Evolutionary conservation across 2,113 vertebrate genomes (phyloP).

Genomic region (Protobothrops mucrosquamatus): DNA sequence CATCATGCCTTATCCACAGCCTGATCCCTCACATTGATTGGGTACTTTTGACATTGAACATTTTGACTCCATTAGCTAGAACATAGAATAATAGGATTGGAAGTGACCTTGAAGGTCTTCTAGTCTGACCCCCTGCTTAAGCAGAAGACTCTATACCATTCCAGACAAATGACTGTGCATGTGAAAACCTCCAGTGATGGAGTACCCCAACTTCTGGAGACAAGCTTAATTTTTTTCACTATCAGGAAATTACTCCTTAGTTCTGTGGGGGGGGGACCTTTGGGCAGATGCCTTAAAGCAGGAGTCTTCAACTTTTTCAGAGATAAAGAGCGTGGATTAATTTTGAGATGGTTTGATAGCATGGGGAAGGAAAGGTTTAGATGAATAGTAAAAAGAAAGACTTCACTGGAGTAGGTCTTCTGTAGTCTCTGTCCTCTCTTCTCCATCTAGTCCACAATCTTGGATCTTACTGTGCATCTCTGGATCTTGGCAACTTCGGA

Average conservation of each 20-base stretch:
- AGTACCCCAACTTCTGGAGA: background rate
- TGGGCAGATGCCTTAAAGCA: background rate
- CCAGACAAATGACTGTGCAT: background rate
- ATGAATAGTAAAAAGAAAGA: background rate
- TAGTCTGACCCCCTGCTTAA: background rate
- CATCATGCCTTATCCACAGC: background rate
- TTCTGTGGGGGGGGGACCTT: background rate
- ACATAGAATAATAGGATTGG: background rate
- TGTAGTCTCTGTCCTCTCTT: background rate
- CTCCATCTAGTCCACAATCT: background rate
- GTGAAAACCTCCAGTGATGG: background rate
- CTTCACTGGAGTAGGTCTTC: background rate
- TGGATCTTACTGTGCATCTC: background rate
- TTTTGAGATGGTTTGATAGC: background rate
- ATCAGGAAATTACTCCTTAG: background rate
- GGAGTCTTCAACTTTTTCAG: background rate
- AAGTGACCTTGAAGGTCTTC: background rate
- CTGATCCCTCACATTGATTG: background rate
- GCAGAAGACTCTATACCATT: background rate
- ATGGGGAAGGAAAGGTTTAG: background rate
- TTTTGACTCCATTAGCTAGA: background rate
- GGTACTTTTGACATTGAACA: background rate
- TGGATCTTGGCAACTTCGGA: background rate
- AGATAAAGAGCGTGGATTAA: background rate
- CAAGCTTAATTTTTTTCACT: background rate